Evolutionary conservation across 2,113 vertebrate species (phyloP).

Genomic region (Notothenia rossii): DNA sequence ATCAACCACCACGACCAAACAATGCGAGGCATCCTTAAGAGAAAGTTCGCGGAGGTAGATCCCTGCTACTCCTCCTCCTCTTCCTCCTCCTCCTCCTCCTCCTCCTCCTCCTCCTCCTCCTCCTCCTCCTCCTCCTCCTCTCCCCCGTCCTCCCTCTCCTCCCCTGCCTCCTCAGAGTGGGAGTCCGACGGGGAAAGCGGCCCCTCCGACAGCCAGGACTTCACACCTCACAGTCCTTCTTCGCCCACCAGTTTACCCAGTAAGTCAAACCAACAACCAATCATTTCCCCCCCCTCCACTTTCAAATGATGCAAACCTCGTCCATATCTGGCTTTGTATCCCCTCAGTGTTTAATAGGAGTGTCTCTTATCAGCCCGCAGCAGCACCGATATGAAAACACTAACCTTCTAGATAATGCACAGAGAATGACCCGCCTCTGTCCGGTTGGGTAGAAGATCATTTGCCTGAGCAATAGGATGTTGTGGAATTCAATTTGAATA

Average conservation of each 20-base stretch:
- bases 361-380: conserved; percentile 73
- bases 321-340: conserved; percentile 51
- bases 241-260: conserved; percentile 80
- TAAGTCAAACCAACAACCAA: conserved; percentile 78
- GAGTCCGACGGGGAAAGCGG: conserved; percentile 86
- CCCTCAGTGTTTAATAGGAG: conserved; percentile 62
- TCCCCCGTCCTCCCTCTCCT: conserved; percentile 82
- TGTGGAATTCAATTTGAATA: conserved; percentile 70
- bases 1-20: conserved; percentile 62
- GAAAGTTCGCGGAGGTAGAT: conserved; percentile 91
- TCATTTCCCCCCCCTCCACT: neutral
- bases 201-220: conserved; percentile 54
- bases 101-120: conserved; percentile 44
- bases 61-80: conserved; percentile 80
- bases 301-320: conserved; percentile 72
- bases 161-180: conserved; percentile 84
- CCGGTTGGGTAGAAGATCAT: conserved; percentile 44
- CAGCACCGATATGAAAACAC: conserved; percentile 67
- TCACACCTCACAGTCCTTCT: conserved; percentile 64
- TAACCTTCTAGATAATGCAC: conserved; percentile 60
- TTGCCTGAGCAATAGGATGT: conserved; percentile 65
- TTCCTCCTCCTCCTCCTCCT: conserved; percentile 68
- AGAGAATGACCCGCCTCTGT: conserved; percentile 27
- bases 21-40: conserved; percentile 91
- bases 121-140: conserved; percentile 87